Evolutionary conservation across 2,113 vertebrate species (phyloP), one percentile per base, ranked within the genome.

Genomic region (Rafetus swinhoei): DNA sequence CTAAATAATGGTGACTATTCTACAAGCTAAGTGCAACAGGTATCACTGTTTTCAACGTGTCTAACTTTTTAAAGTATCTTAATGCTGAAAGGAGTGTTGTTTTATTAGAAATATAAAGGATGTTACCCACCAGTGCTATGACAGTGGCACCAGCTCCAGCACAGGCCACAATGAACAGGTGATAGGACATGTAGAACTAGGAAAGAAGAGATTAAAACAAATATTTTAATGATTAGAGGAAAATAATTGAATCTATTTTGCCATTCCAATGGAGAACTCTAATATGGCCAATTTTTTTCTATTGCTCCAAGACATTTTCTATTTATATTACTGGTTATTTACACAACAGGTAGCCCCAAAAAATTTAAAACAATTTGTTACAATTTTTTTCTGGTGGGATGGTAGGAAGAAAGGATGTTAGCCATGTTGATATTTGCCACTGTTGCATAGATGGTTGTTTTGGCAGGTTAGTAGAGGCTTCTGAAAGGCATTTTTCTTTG

Each of bases 141-240:
- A 99, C 99, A 11, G 99, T 99, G 94, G 99, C 99, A 90, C 99
- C 99, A 81, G 99, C 99, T 96, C 99, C 99, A 6, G 99, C 99
- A 91, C 99, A 99, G 77, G 99, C 99, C 95, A 99, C 99, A 89
- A 99, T 99, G 98, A 99, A 99, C 97, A 99, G 98, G 97, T 99
- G 99, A 77, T 99, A 99, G 62, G 99, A 99, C 98, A 99, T 98
- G 98, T 99, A 99, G 98, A 99, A 99, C 99, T 99, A 97, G 90
- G 45, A 84, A 94, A 76, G 98, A 79, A 95, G 16, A 96, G 2
- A 50, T 94, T 82, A 88, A 87, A 93, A 90, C 60, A 87, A 77
- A 93, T 27, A 13, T 32, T 32, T 16, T 24, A 25, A 74, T 39
- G 21, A 27, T 1, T 52, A 24, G 16, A 83, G 5, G 69, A 93